Evolutionary conservation across 2,888 invertebrate genomes (phyloP), one percentile per base, ranked within the genome.

Genomic region (Drosophila vallismaia): DNA sequence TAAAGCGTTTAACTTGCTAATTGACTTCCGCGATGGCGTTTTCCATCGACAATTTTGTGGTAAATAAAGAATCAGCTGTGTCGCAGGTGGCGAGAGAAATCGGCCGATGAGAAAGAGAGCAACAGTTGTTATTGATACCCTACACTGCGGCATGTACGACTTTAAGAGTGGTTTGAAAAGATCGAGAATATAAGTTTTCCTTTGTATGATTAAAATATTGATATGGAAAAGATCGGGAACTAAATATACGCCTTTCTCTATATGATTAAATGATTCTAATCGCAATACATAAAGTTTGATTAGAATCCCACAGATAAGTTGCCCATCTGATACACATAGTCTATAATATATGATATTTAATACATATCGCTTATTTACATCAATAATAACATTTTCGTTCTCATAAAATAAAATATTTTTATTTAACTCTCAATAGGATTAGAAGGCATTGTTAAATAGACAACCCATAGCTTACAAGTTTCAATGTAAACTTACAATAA

Each of bases 51-150:
- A 57, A 40, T 44, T 45, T 36, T 31, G 36, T 36, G 38, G 67
- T 79, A 82, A 76, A 86, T 69, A 76, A 19, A 62, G 70, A 77
- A 77, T 72, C 83, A 83, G 83, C 83, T 83, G 86, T 49, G 53
- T 8, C 50, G 26, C 56, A 40, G 50, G 62, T 50, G 64, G 36
- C 38, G 44, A 36, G 36, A 48, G 29, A 51, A 45, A 59, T 59
- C 58, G 59, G n/a, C 6, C 54, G 46, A 6, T 59, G 51, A 36
- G 36, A n/a, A 36, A 70, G 56, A 69, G 68, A 69, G 58, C 52
- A 48, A 53, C 48, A 53, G 52, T 38, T 51, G 40, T 14, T 12
- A 40, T 14, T 50, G 19, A 49, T 45, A 49, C 67, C 48, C 58
- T 67, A 26, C 42, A n/a, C 1, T 4, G 8, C 7, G n/a, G 48